phyloP scores from a whole-genome alignment of 2,888 invertebrate species.

The Tholera decimalis region DNA sequence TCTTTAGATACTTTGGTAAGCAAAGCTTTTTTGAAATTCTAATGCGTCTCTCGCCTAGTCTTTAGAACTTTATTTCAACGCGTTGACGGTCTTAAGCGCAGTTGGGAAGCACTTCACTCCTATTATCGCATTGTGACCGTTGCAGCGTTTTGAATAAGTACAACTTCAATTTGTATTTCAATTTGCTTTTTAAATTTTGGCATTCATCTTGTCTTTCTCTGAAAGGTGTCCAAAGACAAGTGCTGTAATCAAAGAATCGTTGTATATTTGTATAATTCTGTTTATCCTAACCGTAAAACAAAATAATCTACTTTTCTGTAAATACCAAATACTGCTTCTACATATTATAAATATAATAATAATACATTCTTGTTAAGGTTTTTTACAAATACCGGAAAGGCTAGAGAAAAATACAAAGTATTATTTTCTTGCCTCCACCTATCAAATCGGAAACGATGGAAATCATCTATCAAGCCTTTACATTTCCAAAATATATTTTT shows the following conservation, averaged over 20 bases:
- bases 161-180: slow-evolving; percentile 41
- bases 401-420: slow-evolving; percentile 43
- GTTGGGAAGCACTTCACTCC: slow-evolving; percentile 57
- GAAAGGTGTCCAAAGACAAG: not conserved
- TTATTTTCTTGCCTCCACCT: slow-evolving; percentile 36
- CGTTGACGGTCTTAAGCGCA: slow-evolving; percentile 56
- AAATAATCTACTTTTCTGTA: not conserved
- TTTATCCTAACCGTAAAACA: not conserved
- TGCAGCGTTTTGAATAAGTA: slow-evolving; percentile 41
- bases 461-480: slow-evolving; percentile 57
- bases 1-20: slow-evolving; percentile 53
- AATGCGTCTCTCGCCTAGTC: slow-evolving; percentile 61
- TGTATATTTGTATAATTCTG: not conserved
- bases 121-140: slow-evolving; percentile 51
- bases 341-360: too few species aligned
- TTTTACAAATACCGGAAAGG: slow-evolving; percentile 26
- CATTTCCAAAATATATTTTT: slow-evolving; percentile 43
- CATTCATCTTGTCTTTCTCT: not conserved
- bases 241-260: not conserved
- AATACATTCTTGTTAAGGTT: slow-evolving; percentile 16
- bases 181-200: slow-evolving; percentile 37
- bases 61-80: slow-evolving; percentile 60
- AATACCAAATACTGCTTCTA: slow-evolving; percentile 9
- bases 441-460: slow-evolving; percentile 43
- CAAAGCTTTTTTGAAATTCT: slow-evolving; percentile 67